Conservation (phyloP, 1,140 invertebrate species). For the Euschistus heros region DNA sequence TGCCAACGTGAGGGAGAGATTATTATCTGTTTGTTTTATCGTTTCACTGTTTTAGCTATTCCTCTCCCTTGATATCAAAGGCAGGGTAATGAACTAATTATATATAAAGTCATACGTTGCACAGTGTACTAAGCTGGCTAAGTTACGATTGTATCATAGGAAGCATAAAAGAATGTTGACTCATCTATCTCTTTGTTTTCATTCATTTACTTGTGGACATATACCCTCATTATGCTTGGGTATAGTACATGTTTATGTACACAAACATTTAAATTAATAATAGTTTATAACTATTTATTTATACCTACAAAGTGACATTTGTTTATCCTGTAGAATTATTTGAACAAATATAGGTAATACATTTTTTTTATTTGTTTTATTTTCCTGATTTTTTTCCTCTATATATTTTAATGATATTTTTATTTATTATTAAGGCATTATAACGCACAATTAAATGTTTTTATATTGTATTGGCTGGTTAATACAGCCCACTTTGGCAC, state of each 20-base stretch:
- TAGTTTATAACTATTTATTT: too few species aligned
- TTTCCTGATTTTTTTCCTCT: constrained; percentile 1
- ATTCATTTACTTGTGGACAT: too few species aligned
- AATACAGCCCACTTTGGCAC: not conserved
- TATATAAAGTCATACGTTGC: too few species aligned
- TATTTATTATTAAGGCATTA: not conserved
- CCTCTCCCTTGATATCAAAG: constrained; percentile 10
- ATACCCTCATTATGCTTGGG: too few species aligned
- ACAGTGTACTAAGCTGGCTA: too few species aligned
- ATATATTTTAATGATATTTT: not conserved
- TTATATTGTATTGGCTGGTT: not conserved
- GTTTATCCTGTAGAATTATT: constrained; percentile 5
- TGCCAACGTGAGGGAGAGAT: constrained; percentile 9
- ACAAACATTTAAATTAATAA: too few species aligned
- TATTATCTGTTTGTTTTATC: not conserved
- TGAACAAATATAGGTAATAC: constrained; percentile 13
- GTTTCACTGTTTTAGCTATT: not conserved
- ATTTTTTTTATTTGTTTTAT: constrained; percentile 9
- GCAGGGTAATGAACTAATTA: constrained; percentile 4
- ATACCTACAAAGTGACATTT: not conserved
- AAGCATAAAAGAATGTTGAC: too few species aligned
- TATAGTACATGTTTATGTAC: too few species aligned
- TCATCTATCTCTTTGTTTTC: too few species aligned
- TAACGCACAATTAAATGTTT: too few species aligned
- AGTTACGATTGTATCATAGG: too few species aligned